A percentile compares a stretch with the other conserved stretches of the same genome.
Conservation (phyloP, 1,140 invertebrate genomes). For the Aphaenogaster ashmeadi region DNA sequence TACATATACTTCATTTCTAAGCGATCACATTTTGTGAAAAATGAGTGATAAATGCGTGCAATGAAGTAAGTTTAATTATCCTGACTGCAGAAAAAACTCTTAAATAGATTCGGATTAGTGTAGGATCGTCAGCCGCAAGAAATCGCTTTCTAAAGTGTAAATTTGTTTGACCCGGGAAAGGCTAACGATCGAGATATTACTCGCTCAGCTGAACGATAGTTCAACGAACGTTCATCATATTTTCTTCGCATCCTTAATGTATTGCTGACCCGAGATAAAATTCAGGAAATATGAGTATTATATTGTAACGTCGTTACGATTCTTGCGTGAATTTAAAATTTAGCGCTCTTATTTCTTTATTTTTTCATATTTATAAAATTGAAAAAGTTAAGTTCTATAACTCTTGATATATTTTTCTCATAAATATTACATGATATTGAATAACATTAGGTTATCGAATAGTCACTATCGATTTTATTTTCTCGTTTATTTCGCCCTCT, state of each 20-base stretch:
- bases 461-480: not conserved
- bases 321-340: not conserved
- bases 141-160: conserved; percentile 5
- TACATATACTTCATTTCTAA: not conserved
- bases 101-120: conserved; percentile 23
- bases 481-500: not conserved
- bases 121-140: not conserved
- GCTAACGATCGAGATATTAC: conserved; percentile 51
- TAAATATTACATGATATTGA: not conserved
- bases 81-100: not conserved
- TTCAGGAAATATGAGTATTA: not conserved
- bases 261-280: conserved; percentile 9
- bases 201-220: conserved; percentile 28
- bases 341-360: not conserved
- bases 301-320: not conserved
- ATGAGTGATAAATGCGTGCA: not conserved
- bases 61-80: not conserved
- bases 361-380: not conserved
- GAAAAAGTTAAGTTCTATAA: not conserved
- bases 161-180: conserved; percentile 22
- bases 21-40: not conserved
- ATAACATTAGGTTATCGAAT: not conserved
- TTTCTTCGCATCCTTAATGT: conserved; percentile 8
- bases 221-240: conserved; percentile 32
- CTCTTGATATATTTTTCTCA: not conserved